These are phyloP conservation scores for Acrobeloides nanus DNA, from an alignment of 2,888 invertebrate genomes.

Conservation along the genomic window DNA sequence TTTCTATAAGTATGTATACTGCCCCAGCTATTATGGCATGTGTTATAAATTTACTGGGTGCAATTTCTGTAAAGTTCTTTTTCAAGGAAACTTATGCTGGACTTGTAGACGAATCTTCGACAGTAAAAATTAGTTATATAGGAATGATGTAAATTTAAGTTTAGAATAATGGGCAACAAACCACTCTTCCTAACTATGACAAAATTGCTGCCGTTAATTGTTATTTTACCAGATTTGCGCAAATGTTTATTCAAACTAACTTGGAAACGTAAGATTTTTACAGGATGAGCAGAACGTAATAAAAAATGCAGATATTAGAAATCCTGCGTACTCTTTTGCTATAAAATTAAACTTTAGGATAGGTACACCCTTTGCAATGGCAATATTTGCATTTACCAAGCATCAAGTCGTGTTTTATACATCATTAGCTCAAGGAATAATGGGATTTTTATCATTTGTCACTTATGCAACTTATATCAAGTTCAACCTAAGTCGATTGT, in stretches of 20 bases:
- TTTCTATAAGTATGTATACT: slow-evolving; percentile 41
- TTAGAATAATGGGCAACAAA: slow-evolving; percentile 3
- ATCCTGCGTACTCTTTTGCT: neutral
- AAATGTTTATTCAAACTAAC: slow-evolving; percentile 55
- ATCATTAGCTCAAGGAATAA: slow-evolving; percentile 51
- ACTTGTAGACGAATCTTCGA: slow-evolving; percentile 31
- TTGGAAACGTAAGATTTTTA: slow-evolving; percentile 49
- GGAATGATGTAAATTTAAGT: neutral
- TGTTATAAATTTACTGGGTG: slow-evolving; percentile 22
- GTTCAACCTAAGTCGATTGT: slow-evolving; percentile 43
- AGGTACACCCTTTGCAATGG: slow-evolving; percentile 54
- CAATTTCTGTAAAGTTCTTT: slow-evolving; percentile 13
- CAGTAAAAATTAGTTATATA: neutral
- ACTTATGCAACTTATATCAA: slow-evolving; percentile 51
- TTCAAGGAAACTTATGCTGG: slow-evolving; percentile 28
- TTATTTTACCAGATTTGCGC: slow-evolving; percentile 52
- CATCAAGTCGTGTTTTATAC: slow-evolving; percentile 52
- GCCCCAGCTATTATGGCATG: slow-evolving; percentile 27
- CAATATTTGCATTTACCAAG: slow-evolving; percentile 55
- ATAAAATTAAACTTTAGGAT: slow-evolving; percentile 30
- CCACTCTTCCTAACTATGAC: slow-evolving; percentile 32
- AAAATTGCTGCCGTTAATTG: slow-evolving; percentile 27
- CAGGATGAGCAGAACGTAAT: too few species aligned
- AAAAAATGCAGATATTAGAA: slow-evolving; percentile 14
- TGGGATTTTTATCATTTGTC: slow-evolving; percentile 39